Evolutionary conservation across 2,797 vertebrate species (phyloP).

Genomic region (Yasuhikotakia modesta): DNA sequence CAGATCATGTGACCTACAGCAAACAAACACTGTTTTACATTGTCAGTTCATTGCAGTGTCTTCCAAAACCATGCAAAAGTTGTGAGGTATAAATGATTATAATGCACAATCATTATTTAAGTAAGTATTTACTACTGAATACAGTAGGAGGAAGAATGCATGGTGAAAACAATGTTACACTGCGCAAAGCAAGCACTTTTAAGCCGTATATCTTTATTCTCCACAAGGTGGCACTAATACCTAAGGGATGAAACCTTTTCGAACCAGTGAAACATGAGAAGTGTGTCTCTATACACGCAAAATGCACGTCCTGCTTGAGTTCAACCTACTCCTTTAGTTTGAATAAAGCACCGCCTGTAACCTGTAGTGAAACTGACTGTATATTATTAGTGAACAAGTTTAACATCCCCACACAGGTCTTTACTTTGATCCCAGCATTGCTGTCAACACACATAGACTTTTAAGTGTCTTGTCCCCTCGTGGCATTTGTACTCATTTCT

Average conservation of each 20-base stretch:
- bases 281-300: conserved; percentile 50
- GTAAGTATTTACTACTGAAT: no score
- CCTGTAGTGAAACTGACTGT: neutral
- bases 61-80: no score
- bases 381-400: neutral
- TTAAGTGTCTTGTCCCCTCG: no score
- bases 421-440: neutral
- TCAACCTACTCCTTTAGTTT: neutral
- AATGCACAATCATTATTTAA: no score
- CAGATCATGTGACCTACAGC: neutral
- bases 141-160: no score
- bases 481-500: no score
- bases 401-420: neutral
- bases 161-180: no score
- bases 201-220: neutral
- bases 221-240: conserved; percentile 69
- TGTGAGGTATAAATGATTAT: no score
- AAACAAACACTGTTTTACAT: neutral
- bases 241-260: conserved; percentile 26
- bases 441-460: no score
- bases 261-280: conserved; percentile 45
- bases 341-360: conserved; percentile 3
- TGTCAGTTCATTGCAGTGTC: no score
- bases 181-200: no score
- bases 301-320: neutral